Conservation (phyloP, 2,888 invertebrate genomes). For the Drosophila neutralis region DNA sequence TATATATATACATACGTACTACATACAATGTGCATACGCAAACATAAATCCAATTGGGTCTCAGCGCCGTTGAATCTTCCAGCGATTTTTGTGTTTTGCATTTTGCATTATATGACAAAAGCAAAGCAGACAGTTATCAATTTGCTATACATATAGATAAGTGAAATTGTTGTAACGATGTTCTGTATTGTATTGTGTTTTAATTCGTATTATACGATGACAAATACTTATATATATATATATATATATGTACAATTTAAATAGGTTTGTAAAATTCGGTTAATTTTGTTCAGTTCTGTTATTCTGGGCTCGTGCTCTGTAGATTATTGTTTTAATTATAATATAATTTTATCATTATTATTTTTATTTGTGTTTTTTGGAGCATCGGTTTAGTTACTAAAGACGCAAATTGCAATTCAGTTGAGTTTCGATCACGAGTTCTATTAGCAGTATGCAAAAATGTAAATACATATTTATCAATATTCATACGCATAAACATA, state of each 20-base stretch:
- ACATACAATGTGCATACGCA: conserved; percentile 1
- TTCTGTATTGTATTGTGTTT: conserved; percentile 5
- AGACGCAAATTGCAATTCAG: conserved; percentile 54
- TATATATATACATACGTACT: conserved; percentile 21
- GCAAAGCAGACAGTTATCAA: conserved; percentile 12
- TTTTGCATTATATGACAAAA: conserved; percentile 18
- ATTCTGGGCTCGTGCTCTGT: conserved; percentile 35
- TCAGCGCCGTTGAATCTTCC: conserved; percentile 1
- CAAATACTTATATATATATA: conserved; percentile 15
- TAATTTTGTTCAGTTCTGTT: conserved; percentile 27
- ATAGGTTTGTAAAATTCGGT: conserved; percentile 22
- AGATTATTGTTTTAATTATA: conserved; percentile 39
- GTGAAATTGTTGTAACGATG: conserved; percentile 4
- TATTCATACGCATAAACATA: conserved; percentile 20
- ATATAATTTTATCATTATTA: conserved; percentile 31
- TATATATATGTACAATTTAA: conserved; percentile 17
- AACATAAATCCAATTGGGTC: conserved; percentile 15
- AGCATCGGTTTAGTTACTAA: conserved; percentile 68
- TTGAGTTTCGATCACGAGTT: conserved; percentile 44
- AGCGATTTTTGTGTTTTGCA: conserved; percentile 6
- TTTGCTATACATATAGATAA: conserved; percentile 11
- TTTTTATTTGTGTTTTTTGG: conserved; percentile 36
- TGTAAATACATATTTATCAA: conserved; percentile 39
- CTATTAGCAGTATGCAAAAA: conserved; percentile 40
- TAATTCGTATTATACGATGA: conserved; percentile 2